Percentiles rank a stretch among this genome's conserved stretches.
phyloP scores from a whole-genome alignment of 1,140 invertebrate species.

The Hermatobates lingyangjiaoensis region DNA sequence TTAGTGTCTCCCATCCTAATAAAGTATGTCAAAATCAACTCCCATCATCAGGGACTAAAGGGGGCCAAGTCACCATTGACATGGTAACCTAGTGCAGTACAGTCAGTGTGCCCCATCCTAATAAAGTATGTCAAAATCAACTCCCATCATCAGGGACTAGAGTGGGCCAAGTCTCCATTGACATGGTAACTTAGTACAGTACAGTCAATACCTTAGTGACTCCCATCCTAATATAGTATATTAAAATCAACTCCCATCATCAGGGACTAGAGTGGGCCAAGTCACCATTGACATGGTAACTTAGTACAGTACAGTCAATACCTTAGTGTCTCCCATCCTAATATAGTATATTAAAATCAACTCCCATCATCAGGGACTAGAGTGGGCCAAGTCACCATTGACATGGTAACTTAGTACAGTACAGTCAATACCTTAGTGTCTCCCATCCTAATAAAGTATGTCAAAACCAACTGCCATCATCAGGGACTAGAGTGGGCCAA shows the following conservation, averaged over 20 bases:
- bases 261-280: neutral
- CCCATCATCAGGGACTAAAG: neutral
- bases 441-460: neutral
- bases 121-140: neutral
- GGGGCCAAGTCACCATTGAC: neutral
- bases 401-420: constrained; percentile 48
- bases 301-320: neutral
- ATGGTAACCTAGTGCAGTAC: neutral
- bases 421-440: neutral
- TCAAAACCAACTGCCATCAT: neutral
- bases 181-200: constrained; percentile 48
- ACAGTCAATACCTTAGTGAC: neutral
- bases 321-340: neutral
- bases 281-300: neutral
- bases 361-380: constrained; percentile 32
- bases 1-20: neutral
- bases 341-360: neutral
- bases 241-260: neutral
- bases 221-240: neutral
- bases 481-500: neutral
- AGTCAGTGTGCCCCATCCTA: neutral
- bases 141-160: constrained; percentile 32
- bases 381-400: constrained; percentile 88
- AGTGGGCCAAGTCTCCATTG: constrained; percentile 88
- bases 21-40: neutral